Percentiles rank a stretch among this genome's conserved stretches.
These are phyloP conservation scores for Danaus plexippus DNA, from an alignment of 1,140 invertebrate species.

Conservation along the genomic window DNA sequence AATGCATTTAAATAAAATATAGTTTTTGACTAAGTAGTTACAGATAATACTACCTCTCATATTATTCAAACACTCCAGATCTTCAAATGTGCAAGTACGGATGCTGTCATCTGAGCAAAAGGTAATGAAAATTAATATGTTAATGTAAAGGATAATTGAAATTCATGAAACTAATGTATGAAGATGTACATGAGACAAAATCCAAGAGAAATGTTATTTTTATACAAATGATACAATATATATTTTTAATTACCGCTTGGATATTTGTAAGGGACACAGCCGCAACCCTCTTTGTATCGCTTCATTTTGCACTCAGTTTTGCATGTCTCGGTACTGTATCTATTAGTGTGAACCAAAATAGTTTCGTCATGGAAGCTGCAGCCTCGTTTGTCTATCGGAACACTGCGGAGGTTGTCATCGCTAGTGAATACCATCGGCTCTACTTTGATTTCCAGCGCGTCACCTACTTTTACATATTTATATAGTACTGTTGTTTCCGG, in stretches of 20 bases:
- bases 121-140: conserved; percentile 4
- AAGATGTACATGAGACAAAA: conserved; percentile 2
- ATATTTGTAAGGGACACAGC: conserved; percentile 55
- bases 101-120: conserved; percentile 33
- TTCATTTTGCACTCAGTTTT: conserved; percentile 52
- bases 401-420: conserved; percentile 29
- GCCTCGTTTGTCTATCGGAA: conserved; percentile 29
- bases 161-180: background rate
- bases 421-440: conserved; percentile 41
- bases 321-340: conserved; percentile 59
- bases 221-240: too few species aligned
- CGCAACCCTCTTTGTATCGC: conserved; percentile 34
- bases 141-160: background rate
- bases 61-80: conserved; percentile 41
- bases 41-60: conserved; percentile 33
- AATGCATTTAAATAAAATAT: background rate
- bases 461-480: conserved; percentile 33
- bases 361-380: conserved; percentile 57
- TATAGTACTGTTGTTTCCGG: conserved; percentile 47
- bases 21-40: background rate
- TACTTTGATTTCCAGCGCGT: conserved; percentile 47
- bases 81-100: conserved; percentile 43
- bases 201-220: too few species aligned
- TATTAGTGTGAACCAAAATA: conserved; percentile 35
- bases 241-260: conserved; percentile 31